A percentile compares a stretch with the other conserved stretches of the same genome.
phyloP scores from a whole-genome alignment of 2,797 vertebrate genomes.

The Bradypus variegatus region DNA sequence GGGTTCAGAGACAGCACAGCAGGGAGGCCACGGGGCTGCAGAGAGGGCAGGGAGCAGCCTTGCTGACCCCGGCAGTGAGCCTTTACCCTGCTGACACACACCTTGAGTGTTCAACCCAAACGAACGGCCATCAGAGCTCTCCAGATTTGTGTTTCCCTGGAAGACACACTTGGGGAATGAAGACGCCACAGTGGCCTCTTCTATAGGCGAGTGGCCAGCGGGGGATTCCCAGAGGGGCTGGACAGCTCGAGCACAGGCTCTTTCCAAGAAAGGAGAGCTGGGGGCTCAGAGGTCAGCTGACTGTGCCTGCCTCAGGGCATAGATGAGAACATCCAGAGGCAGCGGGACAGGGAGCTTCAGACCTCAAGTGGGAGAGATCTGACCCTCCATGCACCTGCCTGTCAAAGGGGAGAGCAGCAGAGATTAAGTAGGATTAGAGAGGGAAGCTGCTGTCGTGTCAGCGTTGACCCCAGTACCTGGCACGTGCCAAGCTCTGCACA shows the following conservation, averaged over 20 bases:
- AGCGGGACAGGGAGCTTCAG: background rate
- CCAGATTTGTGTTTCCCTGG: rapidly evolving
- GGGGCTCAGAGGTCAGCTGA: background rate
- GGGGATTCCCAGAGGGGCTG: background rate
- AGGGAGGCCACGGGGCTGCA: background rate
- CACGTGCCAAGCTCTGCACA: rapidly evolving
- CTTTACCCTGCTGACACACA: background rate
- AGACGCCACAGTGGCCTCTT: rapidly evolving
- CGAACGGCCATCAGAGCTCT: background rate
- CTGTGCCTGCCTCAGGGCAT: background rate
- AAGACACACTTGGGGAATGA: background rate
- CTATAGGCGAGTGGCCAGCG: background rate
- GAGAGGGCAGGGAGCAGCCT: too few species aligned
- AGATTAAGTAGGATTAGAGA: background rate
- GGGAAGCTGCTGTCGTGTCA: rapidly evolving
- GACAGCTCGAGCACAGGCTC: background rate
- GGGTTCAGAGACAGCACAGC: rapidly evolving
- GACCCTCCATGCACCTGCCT: background rate
- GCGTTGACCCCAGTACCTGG: rapidly evolving
- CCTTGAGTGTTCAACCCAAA: background rate
- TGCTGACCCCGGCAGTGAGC: background rate
- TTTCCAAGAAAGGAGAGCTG: background rate
- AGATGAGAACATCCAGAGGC: background rate
- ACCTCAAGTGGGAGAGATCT: background rate
- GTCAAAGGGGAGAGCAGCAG: rapidly evolving